These are phyloP conservation scores for Lumbricus terrestris DNA, from an alignment of 2,888 invertebrate genomes.

Conservation along the genomic window DNA sequence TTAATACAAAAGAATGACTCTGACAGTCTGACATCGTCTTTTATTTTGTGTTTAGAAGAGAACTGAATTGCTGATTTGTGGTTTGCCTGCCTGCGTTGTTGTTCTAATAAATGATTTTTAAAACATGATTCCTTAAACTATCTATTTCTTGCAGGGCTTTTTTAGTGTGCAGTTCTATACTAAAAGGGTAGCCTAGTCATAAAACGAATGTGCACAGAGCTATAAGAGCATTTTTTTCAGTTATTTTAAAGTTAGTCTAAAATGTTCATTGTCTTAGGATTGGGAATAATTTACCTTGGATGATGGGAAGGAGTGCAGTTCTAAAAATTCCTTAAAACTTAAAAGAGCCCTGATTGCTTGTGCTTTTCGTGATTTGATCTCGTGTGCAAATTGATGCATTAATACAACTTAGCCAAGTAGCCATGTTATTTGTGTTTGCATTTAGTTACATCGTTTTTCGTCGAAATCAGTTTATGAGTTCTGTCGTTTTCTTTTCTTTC, in stretches of 20 bases:
- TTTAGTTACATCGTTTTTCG: background rate
- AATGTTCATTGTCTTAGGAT: too few species aligned
- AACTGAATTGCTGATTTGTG: background rate
- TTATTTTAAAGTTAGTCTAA: too few species aligned
- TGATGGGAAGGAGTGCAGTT: too few species aligned
- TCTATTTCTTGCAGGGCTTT: too few species aligned
- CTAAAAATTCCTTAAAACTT: too few species aligned
- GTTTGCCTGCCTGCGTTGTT: background rate
- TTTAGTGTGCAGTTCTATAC: too few species aligned
- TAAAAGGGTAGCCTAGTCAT: too few species aligned
- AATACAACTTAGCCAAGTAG: background rate
- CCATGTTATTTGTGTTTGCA: background rate
- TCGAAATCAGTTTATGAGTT: background rate
- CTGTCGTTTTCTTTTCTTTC: background rate
- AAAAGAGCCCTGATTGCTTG: too few species aligned
- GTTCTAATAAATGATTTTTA: background rate
- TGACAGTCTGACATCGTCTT: background rate
- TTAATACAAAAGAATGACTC: background rate
- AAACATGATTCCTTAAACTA: background rate
- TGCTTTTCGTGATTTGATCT: background rate
- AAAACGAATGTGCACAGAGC: too few species aligned
- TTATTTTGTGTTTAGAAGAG: background rate
- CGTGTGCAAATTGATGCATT: background rate
- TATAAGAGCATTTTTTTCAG: too few species aligned
- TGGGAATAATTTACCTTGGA: too few species aligned